Evolutionary conservation across 2,797 vertebrate genomes (phyloP).

Genomic region (Bradypodion ventrale): DNA sequence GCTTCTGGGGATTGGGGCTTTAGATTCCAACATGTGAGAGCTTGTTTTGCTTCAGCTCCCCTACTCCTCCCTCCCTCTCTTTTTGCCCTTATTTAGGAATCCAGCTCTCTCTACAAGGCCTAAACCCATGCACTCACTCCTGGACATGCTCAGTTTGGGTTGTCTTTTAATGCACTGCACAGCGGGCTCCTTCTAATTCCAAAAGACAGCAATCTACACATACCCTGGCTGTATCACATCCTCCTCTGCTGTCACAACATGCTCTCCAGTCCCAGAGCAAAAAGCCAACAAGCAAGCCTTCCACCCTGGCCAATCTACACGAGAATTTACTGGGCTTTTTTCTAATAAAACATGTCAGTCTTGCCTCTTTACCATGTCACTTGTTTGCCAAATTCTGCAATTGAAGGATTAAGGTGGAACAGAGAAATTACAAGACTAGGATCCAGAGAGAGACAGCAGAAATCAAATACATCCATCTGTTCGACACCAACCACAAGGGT

Average conservation of each 20-base stretch:
- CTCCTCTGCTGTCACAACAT: not conserved
- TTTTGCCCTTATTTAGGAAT: not conserved
- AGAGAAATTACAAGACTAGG: too few relatives aligned
- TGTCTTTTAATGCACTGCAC: not conserved
- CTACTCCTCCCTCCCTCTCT: too few relatives aligned
- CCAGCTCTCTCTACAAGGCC: not conserved
- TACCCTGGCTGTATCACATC: not conserved
- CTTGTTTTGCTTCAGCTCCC: not conserved
- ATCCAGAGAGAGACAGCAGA: too few relatives aligned
- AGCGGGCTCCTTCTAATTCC: not conserved
- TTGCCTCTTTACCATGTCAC: not conserved
- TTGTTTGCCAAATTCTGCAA: not conserved
- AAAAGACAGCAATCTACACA: not conserved
- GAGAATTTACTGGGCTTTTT: not conserved
- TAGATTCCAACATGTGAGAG: not conserved
- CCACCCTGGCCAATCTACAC: not conserved
- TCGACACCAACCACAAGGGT: too few relatives aligned
- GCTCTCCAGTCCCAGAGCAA: not conserved
- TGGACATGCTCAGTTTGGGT: not conserved
- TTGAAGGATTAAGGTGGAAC: not conserved
- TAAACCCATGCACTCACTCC: not conserved
- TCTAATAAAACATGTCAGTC: not conserved
- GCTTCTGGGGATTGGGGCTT: slow-evolving; percentile 2
- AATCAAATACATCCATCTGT: too few relatives aligned
- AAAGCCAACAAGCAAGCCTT: not conserved